Percentiles rank a stretch among this genome's conserved stretches.
These are phyloP conservation scores for Zootoca vivipara DNA, from an alignment of 2,113 vertebrate species.

Conservation along the genomic window DNA sequence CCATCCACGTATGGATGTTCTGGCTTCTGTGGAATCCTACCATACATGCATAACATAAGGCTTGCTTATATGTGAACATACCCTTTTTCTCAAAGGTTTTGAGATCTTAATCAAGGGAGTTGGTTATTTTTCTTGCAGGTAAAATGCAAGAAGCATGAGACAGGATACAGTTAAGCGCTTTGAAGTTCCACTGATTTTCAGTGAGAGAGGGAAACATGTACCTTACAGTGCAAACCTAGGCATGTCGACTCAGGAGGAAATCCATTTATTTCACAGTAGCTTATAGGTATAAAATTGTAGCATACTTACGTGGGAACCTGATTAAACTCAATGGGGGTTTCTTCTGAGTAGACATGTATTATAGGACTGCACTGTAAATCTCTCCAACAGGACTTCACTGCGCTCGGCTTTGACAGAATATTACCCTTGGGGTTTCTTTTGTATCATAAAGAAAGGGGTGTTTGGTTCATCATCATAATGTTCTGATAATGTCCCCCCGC, in stretches of 20 bases:
- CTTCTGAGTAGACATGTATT: too few relatives aligned
- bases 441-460: not conserved
- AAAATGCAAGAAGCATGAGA: not conserved
- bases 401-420: too few relatives aligned
- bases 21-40: not conserved
- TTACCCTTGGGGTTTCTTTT: not conserved
- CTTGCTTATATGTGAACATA: not conserved
- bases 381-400: too few relatives aligned
- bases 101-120: not conserved
- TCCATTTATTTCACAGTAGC: too few relatives aligned
- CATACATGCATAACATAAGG: not conserved
- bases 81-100: not conserved
- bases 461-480: not conserved
- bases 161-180: not conserved
- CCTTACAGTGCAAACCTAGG: too few relatives aligned
- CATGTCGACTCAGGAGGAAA: too few relatives aligned
- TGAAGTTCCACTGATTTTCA: not conserved
- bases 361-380: too few relatives aligned
- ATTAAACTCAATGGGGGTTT: too few relatives aligned
- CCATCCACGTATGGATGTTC: not conserved
- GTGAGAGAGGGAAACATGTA: not conserved
- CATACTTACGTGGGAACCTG: too few relatives aligned
- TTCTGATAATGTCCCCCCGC: fast-evolving
- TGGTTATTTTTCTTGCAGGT: too few relatives aligned
- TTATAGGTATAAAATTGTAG: too few relatives aligned